phyloP scores from a whole-genome alignment of 1,140 invertebrate species.

The Pemphigus obesinymphae region DNA sequence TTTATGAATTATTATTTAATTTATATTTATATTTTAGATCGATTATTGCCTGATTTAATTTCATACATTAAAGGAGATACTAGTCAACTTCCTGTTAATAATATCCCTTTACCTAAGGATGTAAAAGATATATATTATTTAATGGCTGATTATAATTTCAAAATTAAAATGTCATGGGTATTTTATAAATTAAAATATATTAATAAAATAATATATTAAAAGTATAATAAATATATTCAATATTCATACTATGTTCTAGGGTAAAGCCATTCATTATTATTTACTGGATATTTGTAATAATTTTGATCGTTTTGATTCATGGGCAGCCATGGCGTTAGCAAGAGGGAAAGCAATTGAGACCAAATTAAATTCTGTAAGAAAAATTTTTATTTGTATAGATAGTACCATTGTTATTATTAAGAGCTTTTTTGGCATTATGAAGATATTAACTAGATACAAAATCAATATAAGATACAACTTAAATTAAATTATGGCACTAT shows the following conservation, averaged over 20 bases:
- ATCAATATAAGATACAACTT: too few relatives aligned
- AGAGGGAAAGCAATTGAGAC: slow-evolving; percentile 72
- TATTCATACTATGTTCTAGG: slow-evolving; percentile 47
- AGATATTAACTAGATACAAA: too few relatives aligned
- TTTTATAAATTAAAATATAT: slow-evolving; percentile 42
- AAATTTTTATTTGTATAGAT: too few relatives aligned
- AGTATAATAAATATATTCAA: too few relatives aligned
- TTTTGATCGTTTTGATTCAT: slow-evolving; percentile 77
- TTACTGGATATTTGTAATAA: slow-evolving; percentile 75
- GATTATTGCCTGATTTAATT: slow-evolving; percentile 55
- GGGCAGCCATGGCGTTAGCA: slow-evolving; percentile 83
- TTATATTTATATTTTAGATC: slow-evolving; percentile 7
- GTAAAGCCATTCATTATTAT: slow-evolving; percentile 74
- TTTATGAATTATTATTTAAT: too few relatives aligned
- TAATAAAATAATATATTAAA: too few relatives aligned
- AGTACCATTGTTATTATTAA: too few relatives aligned
- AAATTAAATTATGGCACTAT: too few relatives aligned
- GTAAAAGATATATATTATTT: slow-evolving; percentile 79
- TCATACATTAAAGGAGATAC: slow-evolving; percentile 62
- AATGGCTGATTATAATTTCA: slow-evolving; percentile 88
- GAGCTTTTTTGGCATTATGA: too few relatives aligned
- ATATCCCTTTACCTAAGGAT: slow-evolving; percentile 53
- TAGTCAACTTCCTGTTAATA: slow-evolving; percentile 55
- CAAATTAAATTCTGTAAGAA: slow-evolving; percentile 64
- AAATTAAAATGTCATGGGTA: slow-evolving; percentile 71